Conservation (phyloP, 1,140 invertebrate genomes). For the Brachionus paranguensis region DNA sequence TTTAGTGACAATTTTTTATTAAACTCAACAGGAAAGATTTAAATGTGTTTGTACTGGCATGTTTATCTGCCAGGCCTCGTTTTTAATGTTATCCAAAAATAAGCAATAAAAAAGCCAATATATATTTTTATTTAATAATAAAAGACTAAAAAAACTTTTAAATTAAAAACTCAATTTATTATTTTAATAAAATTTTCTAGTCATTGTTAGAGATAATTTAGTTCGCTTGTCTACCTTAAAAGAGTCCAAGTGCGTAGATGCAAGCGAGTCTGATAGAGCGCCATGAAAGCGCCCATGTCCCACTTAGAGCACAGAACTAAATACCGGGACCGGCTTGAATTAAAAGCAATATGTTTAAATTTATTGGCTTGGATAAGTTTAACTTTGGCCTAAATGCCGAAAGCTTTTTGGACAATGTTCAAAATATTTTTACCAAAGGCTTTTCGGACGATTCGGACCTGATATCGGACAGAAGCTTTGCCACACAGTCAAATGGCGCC, state of each 20-base stretch:
- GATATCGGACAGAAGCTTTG: not conserved
- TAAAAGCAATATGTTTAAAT: slow-evolving; percentile 29
- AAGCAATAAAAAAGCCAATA: not conserved
- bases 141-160: not conserved
- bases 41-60: not conserved
- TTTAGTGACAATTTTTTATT: not conserved
- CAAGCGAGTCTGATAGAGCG: not conserved
- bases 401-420: slow-evolving; percentile 15
- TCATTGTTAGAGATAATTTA: not conserved
- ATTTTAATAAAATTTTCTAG: not conserved
- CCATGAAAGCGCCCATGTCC: not conserved
- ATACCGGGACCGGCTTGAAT: not conserved
- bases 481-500: not conserved
- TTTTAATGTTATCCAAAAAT: not conserved
- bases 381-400: not conserved
- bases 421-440: slow-evolving; percentile 35
- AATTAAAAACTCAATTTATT: not conserved
- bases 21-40: not conserved
- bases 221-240: not conserved
- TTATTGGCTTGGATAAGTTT: slow-evolving; percentile 35
- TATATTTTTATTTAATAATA: not conserved
- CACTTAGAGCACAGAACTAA: not conserved
- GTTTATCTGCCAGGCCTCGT: not conserved
- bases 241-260: not conserved
- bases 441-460: slow-evolving; percentile 35